Evolutionary conservation across 2,888 invertebrate genomes (phyloP), one percentile per base, ranked within the genome.

Genomic region (Dryomyza anilis): DNA sequence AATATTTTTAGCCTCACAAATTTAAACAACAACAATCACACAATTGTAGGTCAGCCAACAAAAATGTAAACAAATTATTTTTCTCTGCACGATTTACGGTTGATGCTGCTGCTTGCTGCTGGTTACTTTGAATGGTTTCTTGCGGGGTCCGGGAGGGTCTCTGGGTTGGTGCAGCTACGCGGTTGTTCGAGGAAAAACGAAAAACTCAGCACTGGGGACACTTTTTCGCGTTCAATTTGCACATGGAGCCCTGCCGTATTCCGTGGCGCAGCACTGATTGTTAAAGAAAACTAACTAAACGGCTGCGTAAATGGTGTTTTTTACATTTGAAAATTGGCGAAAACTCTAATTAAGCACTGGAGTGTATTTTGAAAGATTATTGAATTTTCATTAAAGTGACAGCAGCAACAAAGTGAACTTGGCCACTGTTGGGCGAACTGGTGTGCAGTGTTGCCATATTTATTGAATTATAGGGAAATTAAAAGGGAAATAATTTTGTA

Each of bases 1-100:
- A 59, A 59, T 59, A 60, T 30, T 50, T 59, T 46, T 19, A 59
- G n/a, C n/a, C n/a, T n/a, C n/a, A 45, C 29, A 46, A 25, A 59
- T 19, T 46, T 3, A 39, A 48, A 36, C 21, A 48, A 48, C 27
- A 29, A 59, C 33, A 16, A 25, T 19, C 29, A 33, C 63, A 56
- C 55, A 29, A 29, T 29, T 61, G 56, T 63, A 63, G 56, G 46
- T 63, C 71, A 69, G 66, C 63, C 62, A 67, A 69, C 67, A 69
- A 69, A 70, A 71, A 72, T 71, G 72, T 72, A 72, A 72, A 72
- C 72, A 72, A 72, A 69, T 71, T 72, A 67, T 48, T 66, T 69
- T 53, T 53, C 43, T 53, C 43, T 53, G 16, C 14, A 33, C 36
- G 50, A 25, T 21, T 8, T 21, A 25, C 23, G n/a, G n/a, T n/a